Conservation (phyloP, 2,797 vertebrate species). For the Ataeniobius toweri region DNA sequence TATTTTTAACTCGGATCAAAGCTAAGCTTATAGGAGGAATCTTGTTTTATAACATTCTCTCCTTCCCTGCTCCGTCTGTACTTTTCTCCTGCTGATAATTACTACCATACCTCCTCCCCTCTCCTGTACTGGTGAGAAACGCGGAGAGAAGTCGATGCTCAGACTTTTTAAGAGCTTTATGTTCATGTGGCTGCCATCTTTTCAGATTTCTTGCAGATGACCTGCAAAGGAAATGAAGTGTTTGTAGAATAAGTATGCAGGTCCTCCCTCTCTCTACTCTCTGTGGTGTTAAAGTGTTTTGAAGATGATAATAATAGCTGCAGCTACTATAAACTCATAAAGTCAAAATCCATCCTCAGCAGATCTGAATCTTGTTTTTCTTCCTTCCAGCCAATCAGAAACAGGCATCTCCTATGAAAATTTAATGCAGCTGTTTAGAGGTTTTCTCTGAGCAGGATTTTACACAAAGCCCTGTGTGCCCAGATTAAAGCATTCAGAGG, state of each 20-base stretch:
- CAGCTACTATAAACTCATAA: neutral
- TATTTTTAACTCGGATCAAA: slow-evolving; percentile 58
- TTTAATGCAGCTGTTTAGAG: slow-evolving; percentile 28
- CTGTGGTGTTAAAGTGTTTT: neutral
- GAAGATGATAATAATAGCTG: neutral
- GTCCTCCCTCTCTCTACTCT: slow-evolving; percentile 1
- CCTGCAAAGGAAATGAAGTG: slow-evolving; percentile 20
- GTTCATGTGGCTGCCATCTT: slow-evolving; percentile 40
- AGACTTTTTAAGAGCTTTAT: slow-evolving; percentile 30
- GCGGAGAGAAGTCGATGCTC: slow-evolving; percentile 8
- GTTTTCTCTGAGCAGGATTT: slow-evolving; percentile 37
- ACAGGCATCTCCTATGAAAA: slow-evolving; percentile 17
- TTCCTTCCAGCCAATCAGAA: slow-evolving; percentile 20
- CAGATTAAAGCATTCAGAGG: slow-evolving; percentile 16
- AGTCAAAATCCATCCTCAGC: neutral
- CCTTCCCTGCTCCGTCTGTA: slow-evolving; percentile 6
- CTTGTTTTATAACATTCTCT: slow-evolving; percentile 40
- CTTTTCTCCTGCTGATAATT: slow-evolving; percentile 53
- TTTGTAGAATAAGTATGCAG: neutral
- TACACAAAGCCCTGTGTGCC: slow-evolving; percentile 2
- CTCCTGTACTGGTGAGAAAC: slow-evolving; percentile 22
- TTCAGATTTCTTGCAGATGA: slow-evolving; percentile 24
- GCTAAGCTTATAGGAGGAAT: slow-evolving; percentile 23
- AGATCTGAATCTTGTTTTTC: slow-evolving; percentile 7
- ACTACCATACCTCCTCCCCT: slow-evolving; percentile 45